Evolutionary conservation across 1,140 invertebrate genomes (phyloP).

Genomic region (Pygmarrhopalites habei): DNA sequence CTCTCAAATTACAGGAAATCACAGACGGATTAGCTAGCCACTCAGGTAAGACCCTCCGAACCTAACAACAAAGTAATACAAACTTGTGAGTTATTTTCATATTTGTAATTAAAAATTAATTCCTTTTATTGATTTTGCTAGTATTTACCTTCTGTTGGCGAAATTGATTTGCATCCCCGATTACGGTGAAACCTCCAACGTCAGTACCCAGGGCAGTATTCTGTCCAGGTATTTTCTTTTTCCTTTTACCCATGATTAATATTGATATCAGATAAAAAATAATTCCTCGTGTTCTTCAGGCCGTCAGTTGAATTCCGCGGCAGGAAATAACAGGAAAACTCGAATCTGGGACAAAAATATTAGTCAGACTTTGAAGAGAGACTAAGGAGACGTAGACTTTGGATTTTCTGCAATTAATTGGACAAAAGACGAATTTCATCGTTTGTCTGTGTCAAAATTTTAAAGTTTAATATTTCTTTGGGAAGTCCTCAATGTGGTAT

Average conservation of each 20-base stretch:
- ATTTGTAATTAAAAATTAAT: not conserved
- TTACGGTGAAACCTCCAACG: slow-evolving; percentile 35
- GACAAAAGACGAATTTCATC: too few species aligned
- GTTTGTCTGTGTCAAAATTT: too few species aligned
- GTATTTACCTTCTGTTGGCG: slow-evolving; percentile 28
- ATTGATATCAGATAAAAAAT: not conserved
- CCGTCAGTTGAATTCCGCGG: too few species aligned
- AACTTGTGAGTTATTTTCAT: not conserved
- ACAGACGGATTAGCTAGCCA: slow-evolving; percentile 77
- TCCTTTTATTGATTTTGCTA: not conserved
- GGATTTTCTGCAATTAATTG: too few species aligned
- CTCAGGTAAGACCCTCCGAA: slow-evolving; percentile 67
- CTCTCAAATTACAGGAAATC: slow-evolving; percentile 62
- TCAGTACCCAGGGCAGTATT: slow-evolving; percentile 17
- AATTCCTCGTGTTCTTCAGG: too few species aligned
- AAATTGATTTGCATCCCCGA: slow-evolving; percentile 23
- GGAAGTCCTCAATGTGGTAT: slow-evolving; percentile 9
- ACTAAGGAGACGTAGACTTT: too few species aligned
- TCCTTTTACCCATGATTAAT: slow-evolving; percentile 2
- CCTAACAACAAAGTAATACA: slow-evolving; percentile 41
- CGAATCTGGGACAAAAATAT: too few species aligned
- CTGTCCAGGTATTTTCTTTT: slow-evolving; percentile 4
- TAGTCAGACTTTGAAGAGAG: too few species aligned
- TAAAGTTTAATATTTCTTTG: too few species aligned
- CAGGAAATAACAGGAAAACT: too few species aligned